A percentile compares a stretch with the other conserved stretches of the same genome.
Conservation (phyloP, 2,797 vertebrate species). For the Sebastes nivosus region DNA sequence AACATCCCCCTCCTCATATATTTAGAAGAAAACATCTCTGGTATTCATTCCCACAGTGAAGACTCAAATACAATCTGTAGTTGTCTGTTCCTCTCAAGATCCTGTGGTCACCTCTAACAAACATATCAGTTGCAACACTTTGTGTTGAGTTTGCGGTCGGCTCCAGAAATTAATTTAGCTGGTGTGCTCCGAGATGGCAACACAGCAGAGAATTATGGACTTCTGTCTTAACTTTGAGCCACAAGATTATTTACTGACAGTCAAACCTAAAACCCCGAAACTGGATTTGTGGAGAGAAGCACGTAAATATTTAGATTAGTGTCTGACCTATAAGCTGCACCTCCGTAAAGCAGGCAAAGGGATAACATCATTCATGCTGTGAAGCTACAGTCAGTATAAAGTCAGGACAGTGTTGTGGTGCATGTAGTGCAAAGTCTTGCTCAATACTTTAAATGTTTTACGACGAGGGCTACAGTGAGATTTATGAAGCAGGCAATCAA, state of each 20-base stretch:
- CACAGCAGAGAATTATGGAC: slow-evolving; percentile 39
- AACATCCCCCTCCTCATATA: slow-evolving; percentile 3
- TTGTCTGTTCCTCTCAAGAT: slow-evolving; percentile 5
- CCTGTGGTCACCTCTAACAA: slow-evolving; percentile 2
- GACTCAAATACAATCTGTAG: not conserved
- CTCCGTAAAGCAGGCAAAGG: slow-evolving; percentile 28
- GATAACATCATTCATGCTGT: slow-evolving; percentile 34
- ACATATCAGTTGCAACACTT: slow-evolving; percentile 29
- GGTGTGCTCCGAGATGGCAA: slow-evolving; percentile 11
- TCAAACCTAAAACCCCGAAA: slow-evolving; percentile 41
- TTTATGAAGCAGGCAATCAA: slow-evolving; percentile 43
- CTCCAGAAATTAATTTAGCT: slow-evolving; percentile 37
- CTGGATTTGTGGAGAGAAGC: slow-evolving; percentile 41
- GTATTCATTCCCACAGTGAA: slow-evolving; percentile 2
- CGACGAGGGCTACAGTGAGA: not conserved
- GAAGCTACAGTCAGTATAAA: not conserved
- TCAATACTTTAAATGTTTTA: slow-evolving; percentile 3
- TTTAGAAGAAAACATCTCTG: slow-evolving; percentile 6
- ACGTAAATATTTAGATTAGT: slow-evolving; percentile 67
- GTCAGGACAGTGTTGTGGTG: not conserved
- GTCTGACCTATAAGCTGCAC: slow-evolving; percentile 41
- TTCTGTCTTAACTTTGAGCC: slow-evolving; percentile 49
- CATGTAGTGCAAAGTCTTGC: slow-evolving; percentile 1
- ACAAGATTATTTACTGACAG: slow-evolving; percentile 53
- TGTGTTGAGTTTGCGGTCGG: slow-evolving; percentile 27